Base-by-base conservation (phyloP, 2,113 vertebrate species). In the Seriola aureovittata region DNA sequence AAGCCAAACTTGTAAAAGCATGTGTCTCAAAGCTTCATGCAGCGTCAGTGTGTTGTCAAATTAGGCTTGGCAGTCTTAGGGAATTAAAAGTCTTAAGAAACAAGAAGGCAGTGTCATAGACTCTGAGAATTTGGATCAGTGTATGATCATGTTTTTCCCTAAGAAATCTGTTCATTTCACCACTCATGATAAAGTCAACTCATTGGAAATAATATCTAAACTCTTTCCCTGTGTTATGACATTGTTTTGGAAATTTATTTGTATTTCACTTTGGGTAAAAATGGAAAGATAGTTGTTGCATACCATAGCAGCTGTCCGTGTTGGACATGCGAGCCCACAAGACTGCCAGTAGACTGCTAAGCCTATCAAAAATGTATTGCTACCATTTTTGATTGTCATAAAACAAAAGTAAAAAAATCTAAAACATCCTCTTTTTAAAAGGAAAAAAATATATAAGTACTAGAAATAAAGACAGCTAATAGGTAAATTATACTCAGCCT, bases 1-100 rank as follows among this genome's bases (percentile, higher is more conserved):
- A 88, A 86, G 89, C 86, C 89, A 92, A 86, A 91, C 91, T 92
- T 85, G 80, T 82, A 90, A 84, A 93, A 96, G 95, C 93, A 88
- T 89, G 88, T 90, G 89, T 94, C 85, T 93, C 78, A 66, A 94
- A 94, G 94, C 94, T 87, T 94, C 96, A 97, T 97, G 97, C 96
- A 96, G 94, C 87, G 84, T 89, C 78, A 82, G 88, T 89, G 79
- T 93, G 88, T 64, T 88, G 6, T 79, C 76, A 89, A 57, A 90
- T 90, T 94, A 96, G 95, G 96, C 91, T 96, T 97, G 94, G 96
- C 96, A 97, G 97, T 97, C 96, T 96, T 93, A 89, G 67, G 76
- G 54, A 91, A 86, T 54, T 25, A 76, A 63, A 84, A 44, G n/a
- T 72, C 50, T 69, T 52, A 19, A 32, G 36, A 71, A 64, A 86